Base-by-base conservation (phyloP, 2,113 vertebrate species). In the Cheilinus undulatus region DNA sequence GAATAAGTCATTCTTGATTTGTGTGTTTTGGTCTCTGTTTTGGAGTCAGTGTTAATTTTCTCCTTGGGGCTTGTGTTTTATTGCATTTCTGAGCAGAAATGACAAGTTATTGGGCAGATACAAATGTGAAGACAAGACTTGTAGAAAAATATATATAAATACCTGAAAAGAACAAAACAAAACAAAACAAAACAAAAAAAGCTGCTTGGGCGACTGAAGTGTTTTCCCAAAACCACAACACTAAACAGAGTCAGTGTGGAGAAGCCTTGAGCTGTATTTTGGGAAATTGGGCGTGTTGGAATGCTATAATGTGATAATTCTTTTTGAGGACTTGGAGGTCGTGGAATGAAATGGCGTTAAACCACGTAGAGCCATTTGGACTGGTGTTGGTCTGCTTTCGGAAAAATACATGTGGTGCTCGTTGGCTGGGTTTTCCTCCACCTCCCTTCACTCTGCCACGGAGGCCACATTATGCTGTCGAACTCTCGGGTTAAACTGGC, bases 301-400 rank as follows among this genome's bases (percentile, higher is more conserved):
- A 94, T 91, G 88, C 86, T 73, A 90, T 93, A 92, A 93, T 92
- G 92, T 91, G 91, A 93, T 93, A 86, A 92, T 94, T 92, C 90
- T 90, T 87, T 91, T 89, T 86, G 73, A 91, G 88, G 88, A 83
- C 82, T 90, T 49, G 24, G 87, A 92, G 89, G 92, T 93, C 81
- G 85, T 83, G 89, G 87, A 91, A 88, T 84, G 83, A 83, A 87
- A 89, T 89, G 88, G 87, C 67, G 88, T 88, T 84, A 92, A 93
- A 93, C 91, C 92, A 87, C 93, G 74, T 53, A 66, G 82, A 88
- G 76, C 83, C 87, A 64, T 79, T 85, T 86, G 70, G 84, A 83
- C 76, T 70, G 28, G 40, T 52, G 56, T 76, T 54, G 83, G 76
- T 7, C 76, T 82, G 67, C 77, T 78, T 83, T 91, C 91, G 5